A percentile compares a stretch with the other conserved stretches of the same genome.
These are phyloP conservation scores for Eospalax fontanierii DNA, from an alignment of 2,797 vertebrate genomes.

Conservation along the genomic window DNA sequence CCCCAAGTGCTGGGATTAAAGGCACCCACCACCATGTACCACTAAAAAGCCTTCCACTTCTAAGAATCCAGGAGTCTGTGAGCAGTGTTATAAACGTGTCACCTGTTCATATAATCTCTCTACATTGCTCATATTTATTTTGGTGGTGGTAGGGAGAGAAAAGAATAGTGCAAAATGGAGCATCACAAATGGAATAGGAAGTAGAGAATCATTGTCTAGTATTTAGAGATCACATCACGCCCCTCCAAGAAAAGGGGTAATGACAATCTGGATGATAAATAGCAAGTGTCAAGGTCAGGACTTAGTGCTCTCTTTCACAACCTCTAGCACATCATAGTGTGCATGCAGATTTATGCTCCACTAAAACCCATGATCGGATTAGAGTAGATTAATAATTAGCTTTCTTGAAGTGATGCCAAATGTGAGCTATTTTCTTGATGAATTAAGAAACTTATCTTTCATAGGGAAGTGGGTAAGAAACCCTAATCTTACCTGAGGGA, in stretches of 20 bases:
- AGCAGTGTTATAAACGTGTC: background rate
- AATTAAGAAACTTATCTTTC: conserved; percentile 54
- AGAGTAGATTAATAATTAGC: background rate
- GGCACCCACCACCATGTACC: no score
- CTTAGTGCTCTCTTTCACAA: background rate
- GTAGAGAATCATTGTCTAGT: background rate
- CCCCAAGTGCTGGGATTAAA: no score
- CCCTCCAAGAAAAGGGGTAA: background rate
- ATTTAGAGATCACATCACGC: background rate
- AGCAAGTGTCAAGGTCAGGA: background rate
- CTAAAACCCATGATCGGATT: background rate
- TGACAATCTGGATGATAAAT: background rate
- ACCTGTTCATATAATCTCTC: background rate
- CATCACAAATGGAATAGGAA: background rate
- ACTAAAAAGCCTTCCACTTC: conserved; percentile 11
- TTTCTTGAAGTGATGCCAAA: background rate
- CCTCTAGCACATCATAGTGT: background rate
- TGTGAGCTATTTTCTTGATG: background rate
- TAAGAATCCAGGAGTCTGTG: background rate
- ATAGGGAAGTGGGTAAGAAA: background rate
- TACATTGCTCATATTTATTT: background rate
- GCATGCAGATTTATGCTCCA: background rate
- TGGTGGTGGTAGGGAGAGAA: background rate
- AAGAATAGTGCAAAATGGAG: conserved; percentile 13
- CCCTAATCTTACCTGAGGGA: no score